Evolutionary conservation across 2,888 invertebrate species (phyloP).

Genomic region (Craniophora ligustri): DNA sequence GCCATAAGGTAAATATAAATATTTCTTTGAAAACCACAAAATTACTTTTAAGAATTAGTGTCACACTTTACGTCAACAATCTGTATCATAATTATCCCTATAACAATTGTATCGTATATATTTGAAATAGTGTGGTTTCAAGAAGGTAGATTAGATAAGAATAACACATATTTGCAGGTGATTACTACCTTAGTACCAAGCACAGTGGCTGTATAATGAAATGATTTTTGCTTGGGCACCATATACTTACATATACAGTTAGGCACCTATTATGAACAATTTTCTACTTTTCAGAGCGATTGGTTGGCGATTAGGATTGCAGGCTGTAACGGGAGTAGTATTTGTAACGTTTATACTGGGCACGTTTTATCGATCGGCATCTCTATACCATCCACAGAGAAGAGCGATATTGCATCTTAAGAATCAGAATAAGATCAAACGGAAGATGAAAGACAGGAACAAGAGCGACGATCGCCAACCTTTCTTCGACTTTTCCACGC

Average conservation of each 20-base stretch:
- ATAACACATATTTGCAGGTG: too few species aligned
- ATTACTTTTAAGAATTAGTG: background rate
- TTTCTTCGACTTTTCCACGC: conserved; percentile 95
- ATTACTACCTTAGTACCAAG: too few species aligned
- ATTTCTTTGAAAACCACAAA: background rate
- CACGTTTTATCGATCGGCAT: conserved; percentile 96
- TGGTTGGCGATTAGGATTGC: conserved; percentile 94
- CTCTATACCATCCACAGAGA: conserved; percentile 95
- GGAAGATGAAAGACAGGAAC: conserved; percentile 94
- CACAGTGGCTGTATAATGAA: too few species aligned
- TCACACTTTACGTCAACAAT: too few species aligned
- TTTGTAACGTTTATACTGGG: conserved; percentile 95
- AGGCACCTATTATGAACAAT: background rate
- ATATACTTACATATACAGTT: too few species aligned
- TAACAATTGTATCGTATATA: too few species aligned
- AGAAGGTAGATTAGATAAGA: too few species aligned
- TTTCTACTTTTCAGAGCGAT: conserved; percentile 89
- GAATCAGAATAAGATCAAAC: conserved; percentile 92
- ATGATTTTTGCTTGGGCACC: too few species aligned
- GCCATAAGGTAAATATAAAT: conserved; percentile 90
- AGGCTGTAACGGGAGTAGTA: conserved; percentile 95
- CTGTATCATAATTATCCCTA: too few species aligned
- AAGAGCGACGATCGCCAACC: conserved; percentile 93
- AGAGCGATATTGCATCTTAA: conserved; percentile 96
- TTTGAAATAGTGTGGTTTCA: too few species aligned